Evolutionary conservation across 92 coral and sea anemone species (phyloP), one percentile per base, ranked within the genome.

Genomic region (Zoanthus sansibaricus): DNA sequence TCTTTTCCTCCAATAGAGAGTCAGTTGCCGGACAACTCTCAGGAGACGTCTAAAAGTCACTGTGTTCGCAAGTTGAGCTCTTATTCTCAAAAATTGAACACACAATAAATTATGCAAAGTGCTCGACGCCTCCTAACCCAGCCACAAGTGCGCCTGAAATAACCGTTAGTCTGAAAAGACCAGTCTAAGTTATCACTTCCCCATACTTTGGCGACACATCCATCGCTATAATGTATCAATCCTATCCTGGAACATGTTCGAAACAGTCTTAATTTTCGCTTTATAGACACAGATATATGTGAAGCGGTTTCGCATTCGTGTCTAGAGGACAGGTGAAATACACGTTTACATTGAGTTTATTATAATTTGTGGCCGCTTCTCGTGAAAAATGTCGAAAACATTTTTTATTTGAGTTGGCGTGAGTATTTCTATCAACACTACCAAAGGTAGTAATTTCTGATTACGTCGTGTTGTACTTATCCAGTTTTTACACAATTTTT

Each of bases 71-170:
- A 79, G 84, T 80, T 66, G 75, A 80, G 85, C 85, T 80, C 75
- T 64, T 64, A 66, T 80, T 80, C 85, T 64, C 85, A 66, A 84
- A 91, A 91, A 91, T 90, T 91, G 94, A 91, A 76, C 94, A 91
- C 45, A 91, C 94, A 82, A 88, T 88, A 61, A 91, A 91, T 91
- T 91, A 91, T 91, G 87, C 78, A 91, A 88, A 90, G 91, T 84
- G 70, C 75, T 64, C 85, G 73, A 18, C 85, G 85, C 85, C 85
- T 80, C 85, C 85, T 80, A 80, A 80, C 85, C 72, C 75, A 58
- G 55, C 74, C 75, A 66, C 55, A 49, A 80, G 75, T 80, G 46
- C 61, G 68, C 82, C 30, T 20, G 82, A 80, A 80, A 33, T 80
- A 45, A 47, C 85, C 75, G 85, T 68, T 80, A 64, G 74, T 80